Base-by-base conservation (phyloP, 1,140 invertebrate genomes). In the Drosophila sp. region DNA sequence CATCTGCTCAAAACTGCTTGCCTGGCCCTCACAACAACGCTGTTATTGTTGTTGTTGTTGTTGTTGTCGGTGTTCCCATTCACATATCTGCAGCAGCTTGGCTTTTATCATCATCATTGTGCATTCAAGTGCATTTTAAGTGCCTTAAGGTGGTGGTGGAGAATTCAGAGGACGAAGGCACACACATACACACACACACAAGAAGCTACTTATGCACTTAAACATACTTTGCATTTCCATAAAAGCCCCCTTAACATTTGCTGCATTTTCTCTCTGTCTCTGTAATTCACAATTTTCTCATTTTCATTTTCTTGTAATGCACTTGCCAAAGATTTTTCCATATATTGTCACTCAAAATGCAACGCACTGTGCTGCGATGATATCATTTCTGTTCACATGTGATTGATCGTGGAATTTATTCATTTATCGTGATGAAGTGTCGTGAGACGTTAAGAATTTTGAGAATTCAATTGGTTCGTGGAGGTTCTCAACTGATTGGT, bases 41-140 rank as follows among this genome's bases (percentile, higher is more conserved):
- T 30, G 47, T 44, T 68, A 40, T 60, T 62, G 11, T 47, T 54
- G 11, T 47, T 55, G 25, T 64, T 76, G 25, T 60, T 72, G 62
- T 64, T 64, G n/a, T 60, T 76, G 62, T 33, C 60, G 61, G 17
- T 69, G 68, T 62, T 72, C 66, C 56, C 65, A 69, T 75, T 75
- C 72, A 47, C 68, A 75, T 40, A 71, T 60, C 33, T 64, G 17
- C 47, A 61, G 32, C 56, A 58, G 56, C 56, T 58, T 58, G 56
- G 56, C 56, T 58, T 58, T 58, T 58, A 58, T 58, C 56, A 58
- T 23, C 56, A 58, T 58, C 56, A 58, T 58, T 58, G 56, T 58
- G 56, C 56, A 58, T 58, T 58, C 56, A 58, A 58, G 56, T 58
- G 56, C 56, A 58, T 32, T 58, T 58, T 58, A 58, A 58, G 56